Conservation (phyloP, 2,797 vertebrate genomes). For the Oreortyx pictus region DNA sequence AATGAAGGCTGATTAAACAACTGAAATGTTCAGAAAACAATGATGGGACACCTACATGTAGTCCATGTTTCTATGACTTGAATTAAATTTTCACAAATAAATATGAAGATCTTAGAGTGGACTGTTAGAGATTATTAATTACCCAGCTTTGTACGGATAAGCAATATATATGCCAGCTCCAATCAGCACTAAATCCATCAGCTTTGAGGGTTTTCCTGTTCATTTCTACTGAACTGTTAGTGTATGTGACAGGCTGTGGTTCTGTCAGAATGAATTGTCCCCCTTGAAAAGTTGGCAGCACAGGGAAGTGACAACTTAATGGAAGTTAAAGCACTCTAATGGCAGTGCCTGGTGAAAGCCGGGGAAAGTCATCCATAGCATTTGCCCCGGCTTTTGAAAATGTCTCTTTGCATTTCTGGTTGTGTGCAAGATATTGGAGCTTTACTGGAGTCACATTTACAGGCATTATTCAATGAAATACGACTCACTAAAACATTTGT, state of each 20-base stretch:
- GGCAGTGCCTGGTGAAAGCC: slow-evolving; percentile 72
- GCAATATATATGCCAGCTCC: slow-evolving; percentile 72
- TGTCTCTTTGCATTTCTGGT: slow-evolving; percentile 53
- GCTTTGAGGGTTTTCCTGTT: slow-evolving; percentile 75
- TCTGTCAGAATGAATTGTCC: slow-evolving; percentile 82
- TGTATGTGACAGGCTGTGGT: slow-evolving; percentile 76
- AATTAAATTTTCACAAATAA: slow-evolving; percentile 2
- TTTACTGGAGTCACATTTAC: not conserved
- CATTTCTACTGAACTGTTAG: slow-evolving; percentile 75
- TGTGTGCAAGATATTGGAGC: not conserved
- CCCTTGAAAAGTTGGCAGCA: slow-evolving; percentile 69
- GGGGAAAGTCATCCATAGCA: slow-evolving; percentile 41
- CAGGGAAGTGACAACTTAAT: slow-evolving; percentile 83
- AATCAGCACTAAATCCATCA: slow-evolving; percentile 77
- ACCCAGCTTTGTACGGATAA: slow-evolving; percentile 47
- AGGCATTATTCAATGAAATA: not conserved
- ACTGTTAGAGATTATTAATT: slow-evolving; percentile 73
- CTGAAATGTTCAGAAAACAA: not conserved
- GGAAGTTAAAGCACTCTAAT: slow-evolving; percentile 81
- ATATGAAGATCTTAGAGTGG: not conserved
- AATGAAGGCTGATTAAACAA: not conserved
- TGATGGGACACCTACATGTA: not conserved
- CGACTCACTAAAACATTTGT: not conserved
- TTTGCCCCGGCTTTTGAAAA: slow-evolving; percentile 66
- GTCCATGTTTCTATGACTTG: not conserved